Conservation (phyloP, 2,113 vertebrate genomes). For the Corythaixoides concolor region DNA sequence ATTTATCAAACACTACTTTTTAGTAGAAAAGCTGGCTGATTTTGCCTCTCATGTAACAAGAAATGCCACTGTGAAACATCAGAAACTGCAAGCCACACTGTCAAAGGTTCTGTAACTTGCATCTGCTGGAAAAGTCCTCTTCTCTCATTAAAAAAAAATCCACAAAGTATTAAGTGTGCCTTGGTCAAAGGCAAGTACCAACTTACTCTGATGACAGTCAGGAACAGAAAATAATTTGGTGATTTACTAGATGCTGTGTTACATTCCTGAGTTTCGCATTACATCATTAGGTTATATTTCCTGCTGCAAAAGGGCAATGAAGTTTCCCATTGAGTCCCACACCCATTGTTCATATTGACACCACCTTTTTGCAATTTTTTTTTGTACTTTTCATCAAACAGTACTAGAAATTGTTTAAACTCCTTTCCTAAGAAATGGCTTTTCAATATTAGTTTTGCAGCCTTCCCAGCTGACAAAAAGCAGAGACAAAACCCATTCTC, state of each 20-base stretch:
- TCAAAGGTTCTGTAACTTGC: background rate
- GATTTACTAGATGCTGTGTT: background rate
- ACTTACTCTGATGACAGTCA: background rate
- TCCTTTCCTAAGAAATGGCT: background rate
- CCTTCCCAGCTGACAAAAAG: background rate
- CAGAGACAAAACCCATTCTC: background rate
- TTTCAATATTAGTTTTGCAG: background rate
- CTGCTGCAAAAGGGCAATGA: slow-evolving; percentile 9
- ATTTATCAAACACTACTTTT: background rate
- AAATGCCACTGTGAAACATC: background rate
- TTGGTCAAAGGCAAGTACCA: background rate
- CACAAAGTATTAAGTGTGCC: background rate
- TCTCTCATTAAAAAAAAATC: background rate
- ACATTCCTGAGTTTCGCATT: slow-evolving; percentile 45
- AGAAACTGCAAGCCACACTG: background rate
- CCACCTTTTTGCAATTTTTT: background rate
- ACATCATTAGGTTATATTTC: slow-evolving; percentile 45
- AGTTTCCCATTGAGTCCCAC: slow-evolving; percentile 9
- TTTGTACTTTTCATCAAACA: background rate
- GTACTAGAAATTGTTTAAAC: background rate
- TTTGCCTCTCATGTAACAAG: background rate
- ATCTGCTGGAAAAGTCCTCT: background rate
- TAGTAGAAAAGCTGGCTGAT: background rate
- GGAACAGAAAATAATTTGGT: slow-evolving; percentile 15
- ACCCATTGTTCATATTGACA: background rate